phyloP scores from a whole-genome alignment of 2,888 invertebrate species.

The Yponomeuta sedellus region DNA sequence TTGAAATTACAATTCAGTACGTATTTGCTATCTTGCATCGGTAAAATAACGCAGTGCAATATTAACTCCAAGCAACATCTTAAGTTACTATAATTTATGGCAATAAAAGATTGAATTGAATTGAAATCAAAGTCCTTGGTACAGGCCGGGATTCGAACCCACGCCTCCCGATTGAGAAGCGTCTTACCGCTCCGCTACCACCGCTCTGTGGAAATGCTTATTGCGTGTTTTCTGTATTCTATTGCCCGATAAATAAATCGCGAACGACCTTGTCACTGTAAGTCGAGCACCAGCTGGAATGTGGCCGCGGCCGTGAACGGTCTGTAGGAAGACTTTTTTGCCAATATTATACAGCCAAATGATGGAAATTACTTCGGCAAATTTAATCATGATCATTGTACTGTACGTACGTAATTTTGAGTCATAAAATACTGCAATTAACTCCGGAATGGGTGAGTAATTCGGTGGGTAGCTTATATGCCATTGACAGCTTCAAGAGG shows the following conservation, averaged over 20 bases:
- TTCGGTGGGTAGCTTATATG: background rate
- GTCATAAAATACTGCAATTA: background rate
- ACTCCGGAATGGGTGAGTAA: background rate
- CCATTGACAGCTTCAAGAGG: background rate
- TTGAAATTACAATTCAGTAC: too few species aligned
- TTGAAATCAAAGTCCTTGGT: too few species aligned
- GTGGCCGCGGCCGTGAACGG: conserved; percentile 49
- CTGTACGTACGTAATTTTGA: background rate
- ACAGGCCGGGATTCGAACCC: too few species aligned
- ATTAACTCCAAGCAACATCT: too few species aligned
- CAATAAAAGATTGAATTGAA: too few species aligned
- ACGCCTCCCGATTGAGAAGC: too few species aligned
- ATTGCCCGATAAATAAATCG: background rate
- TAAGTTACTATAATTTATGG: too few species aligned
- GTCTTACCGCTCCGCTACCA: too few species aligned
- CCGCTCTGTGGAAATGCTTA: too few species aligned
- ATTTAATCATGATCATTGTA: background rate
- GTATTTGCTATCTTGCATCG: too few species aligned
- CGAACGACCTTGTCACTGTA: conserved; percentile 43
- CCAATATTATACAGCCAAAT: background rate
- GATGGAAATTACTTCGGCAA: background rate
- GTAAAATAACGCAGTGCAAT: too few species aligned
- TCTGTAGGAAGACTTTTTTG: conserved; percentile 8
- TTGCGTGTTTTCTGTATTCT: background rate
- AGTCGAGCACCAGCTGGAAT: conserved; percentile 46